Evolutionary conservation across 2,113 vertebrate species (phyloP).

Genomic region (Heliornis fulica): DNA sequence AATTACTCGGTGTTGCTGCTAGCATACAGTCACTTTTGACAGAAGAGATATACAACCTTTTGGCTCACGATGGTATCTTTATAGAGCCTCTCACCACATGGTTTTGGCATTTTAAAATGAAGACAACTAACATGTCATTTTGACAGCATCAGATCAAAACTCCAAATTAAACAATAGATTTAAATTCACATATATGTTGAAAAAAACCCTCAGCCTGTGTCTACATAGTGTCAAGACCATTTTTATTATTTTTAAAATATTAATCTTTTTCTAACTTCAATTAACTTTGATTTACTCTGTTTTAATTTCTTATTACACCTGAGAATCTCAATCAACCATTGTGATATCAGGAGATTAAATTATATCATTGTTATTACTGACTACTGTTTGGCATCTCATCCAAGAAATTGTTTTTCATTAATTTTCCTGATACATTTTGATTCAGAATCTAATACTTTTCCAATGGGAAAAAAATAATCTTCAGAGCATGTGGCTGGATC

Average conservation of each 20-base stretch:
- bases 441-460: neutral
- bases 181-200: neutral
- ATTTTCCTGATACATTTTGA: neutral
- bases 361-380: neutral
- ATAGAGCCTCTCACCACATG: neutral
- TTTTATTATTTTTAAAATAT: neutral
- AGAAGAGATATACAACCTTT: neutral
- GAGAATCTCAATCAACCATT: neutral
- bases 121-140: neutral
- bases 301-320: neutral
- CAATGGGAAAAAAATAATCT: neutral
- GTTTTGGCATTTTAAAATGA: neutral
- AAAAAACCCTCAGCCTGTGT: neutral
- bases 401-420: neutral
- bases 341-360: neutral
- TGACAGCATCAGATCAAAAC: neutral
- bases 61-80: neutral
- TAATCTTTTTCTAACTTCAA: neutral
- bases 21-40: neutral
- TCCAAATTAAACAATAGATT: neutral
- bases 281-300: neutral
- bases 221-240: neutral
- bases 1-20: neutral
- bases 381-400: neutral
- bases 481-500: neutral